Percentiles rank a stretch among this genome's conserved stretches.
These are phyloP conservation scores for Sebastes trivittatus DNA, from an alignment of 2,797 vertebrate genomes.

Conservation along the genomic window DNA sequence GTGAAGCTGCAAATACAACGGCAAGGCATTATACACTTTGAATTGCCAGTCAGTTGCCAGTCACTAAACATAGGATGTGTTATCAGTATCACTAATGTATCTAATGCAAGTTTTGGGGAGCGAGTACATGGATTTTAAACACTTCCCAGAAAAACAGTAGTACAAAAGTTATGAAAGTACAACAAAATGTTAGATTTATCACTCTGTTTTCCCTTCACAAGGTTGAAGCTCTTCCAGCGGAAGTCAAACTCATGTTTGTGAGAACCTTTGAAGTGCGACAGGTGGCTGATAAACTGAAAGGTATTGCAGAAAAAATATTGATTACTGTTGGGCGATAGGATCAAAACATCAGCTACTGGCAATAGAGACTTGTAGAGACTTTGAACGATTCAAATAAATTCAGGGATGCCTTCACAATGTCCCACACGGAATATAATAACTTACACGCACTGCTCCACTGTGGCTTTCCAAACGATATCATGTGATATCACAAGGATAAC, in stretches of 20 bases:
- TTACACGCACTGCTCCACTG: fast-evolving
- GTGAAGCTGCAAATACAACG: conserved; percentile 85
- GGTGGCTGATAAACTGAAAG: conserved; percentile 92
- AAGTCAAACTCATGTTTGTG: conserved; percentile 98
- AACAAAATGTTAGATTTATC: conserved; percentile 54
- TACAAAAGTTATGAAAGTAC: not conserved
- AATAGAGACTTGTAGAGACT: too few relatives aligned
- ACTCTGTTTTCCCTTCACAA: conserved; percentile 98
- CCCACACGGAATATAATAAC: not conserved
- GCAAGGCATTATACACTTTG: not conserved
- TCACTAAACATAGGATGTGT: not conserved
- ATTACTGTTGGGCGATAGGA: not conserved
- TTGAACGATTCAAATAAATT: too few relatives aligned
- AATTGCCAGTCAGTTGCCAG: not conserved
- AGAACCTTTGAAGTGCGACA: conserved; percentile 95
- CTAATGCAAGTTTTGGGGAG: not conserved
- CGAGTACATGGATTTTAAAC: too few relatives aligned
- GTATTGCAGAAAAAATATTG: conserved; percentile 17
- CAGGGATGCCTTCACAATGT: too few relatives aligned
- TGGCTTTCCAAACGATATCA: too few relatives aligned
- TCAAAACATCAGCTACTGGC: too few relatives aligned
- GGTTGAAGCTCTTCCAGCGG: conserved; percentile 97
- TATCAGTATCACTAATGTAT: not conserved
- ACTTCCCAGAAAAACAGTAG: too few relatives aligned
- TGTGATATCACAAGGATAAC: not conserved